These are phyloP conservation scores for Archips crataeganus DNA, from an alignment of 2,888 invertebrate genomes.

Conservation along the genomic window DNA sequence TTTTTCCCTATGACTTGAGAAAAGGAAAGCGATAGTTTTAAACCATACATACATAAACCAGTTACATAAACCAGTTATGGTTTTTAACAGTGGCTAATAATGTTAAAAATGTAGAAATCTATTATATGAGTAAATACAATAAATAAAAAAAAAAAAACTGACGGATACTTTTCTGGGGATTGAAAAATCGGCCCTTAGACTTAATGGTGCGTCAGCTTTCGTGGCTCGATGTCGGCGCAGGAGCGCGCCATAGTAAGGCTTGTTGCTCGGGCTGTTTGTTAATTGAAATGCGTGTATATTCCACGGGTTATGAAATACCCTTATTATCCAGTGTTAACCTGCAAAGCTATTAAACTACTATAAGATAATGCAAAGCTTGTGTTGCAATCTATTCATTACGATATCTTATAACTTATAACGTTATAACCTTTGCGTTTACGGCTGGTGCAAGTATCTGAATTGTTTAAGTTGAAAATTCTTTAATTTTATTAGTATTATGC, in stretches of 20 bases:
- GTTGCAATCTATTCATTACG: slow-evolving; percentile 42
- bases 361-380: slow-evolving; percentile 37
- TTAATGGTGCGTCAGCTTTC: slow-evolving; percentile 44
- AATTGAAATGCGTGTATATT: slow-evolving; percentile 82
- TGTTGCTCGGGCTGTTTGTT: slow-evolving; percentile 73
- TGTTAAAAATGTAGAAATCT: too few species aligned
- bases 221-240: slow-evolving; percentile 55
- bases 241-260: slow-evolving; percentile 55
- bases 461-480: not conserved
- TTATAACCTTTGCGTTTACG: slow-evolving; percentile 16
- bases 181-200: too few species aligned
- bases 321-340: slow-evolving; percentile 52
- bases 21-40: too few species aligned
- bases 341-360: slow-evolving; percentile 37
- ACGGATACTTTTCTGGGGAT: too few species aligned
- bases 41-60: too few species aligned
- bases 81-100: too few species aligned
- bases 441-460: not conserved
- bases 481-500: not conserved
- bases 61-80: too few species aligned
- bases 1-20: too few species aligned
- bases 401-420: slow-evolving; percentile 3
- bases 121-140: too few species aligned
- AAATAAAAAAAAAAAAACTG: too few species aligned
- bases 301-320: slow-evolving; percentile 69